Base-by-base conservation (phyloP, 2,797 vertebrate species). In the Mus spretus region DNA sequence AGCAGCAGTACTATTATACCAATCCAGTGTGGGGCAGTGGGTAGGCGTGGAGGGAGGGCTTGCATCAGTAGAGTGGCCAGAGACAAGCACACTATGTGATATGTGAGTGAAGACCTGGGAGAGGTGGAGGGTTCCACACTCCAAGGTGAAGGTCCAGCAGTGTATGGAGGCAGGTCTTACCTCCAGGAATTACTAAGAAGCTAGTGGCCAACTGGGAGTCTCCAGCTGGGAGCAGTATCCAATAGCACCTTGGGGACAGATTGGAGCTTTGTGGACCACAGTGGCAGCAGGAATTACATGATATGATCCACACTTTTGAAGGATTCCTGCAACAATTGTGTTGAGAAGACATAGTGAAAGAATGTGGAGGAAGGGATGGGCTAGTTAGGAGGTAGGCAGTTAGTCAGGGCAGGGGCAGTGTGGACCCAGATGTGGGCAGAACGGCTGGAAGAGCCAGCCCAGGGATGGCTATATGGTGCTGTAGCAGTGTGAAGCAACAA, bases 391-490 rank as follows among this genome's bases (percentile, higher is more conserved):
- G 26, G 13, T 1, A 3, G 44, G 19, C 14, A 15, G 1, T 37
- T 37, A 12, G 34, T 72, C 6, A 55, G 70, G 40, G 67, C 5
- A 80, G 31, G 67, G 14, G 26, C 0, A 7, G 5, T 28, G 0
- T 77, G 40, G 77, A 44, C 40, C 67, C 3, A 3, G 15, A 72
- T 20, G 20, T 15, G 17, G 14, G 34, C 1, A 3, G 75, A 20
- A 67, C 24, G 14, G 53, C 14, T 2, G 72, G 57, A 70, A 20
- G 11, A 14, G 9, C 22, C 14, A 4, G 1, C 10, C 6, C 6
- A 6, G 53, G 26, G 34, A 47, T 72, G 50, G 57, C 14, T 11
- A 0, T 6, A 8, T 0, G 11, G 12, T 6, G 8, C 9, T 13
- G 31, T 0, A 0, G 3, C 26, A 11, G 44, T 40, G 9, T 59